These are phyloP conservation scores for Bradysia coprophila DNA, from an alignment of 1,140 invertebrate genomes.

Conservation along the genomic window DNA sequence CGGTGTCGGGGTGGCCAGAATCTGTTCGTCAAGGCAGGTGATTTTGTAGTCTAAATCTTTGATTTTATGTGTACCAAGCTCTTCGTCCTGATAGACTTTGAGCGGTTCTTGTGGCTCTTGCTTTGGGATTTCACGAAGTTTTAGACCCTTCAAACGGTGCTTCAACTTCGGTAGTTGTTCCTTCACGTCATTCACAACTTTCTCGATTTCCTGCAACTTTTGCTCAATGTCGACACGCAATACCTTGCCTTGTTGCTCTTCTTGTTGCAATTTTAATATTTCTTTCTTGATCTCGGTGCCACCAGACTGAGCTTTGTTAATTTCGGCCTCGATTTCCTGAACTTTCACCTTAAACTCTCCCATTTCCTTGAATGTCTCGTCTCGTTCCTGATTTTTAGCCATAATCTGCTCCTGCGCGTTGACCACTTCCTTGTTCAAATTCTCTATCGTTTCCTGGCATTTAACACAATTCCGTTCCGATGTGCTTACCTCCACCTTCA, in stretches of 20 bases:
- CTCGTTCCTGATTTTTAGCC: constrained; percentile 36
- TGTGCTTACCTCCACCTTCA: constrained; percentile 69
- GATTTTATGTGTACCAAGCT: constrained; percentile 38
- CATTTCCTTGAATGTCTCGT: constrained; percentile 34
- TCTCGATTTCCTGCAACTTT: constrained; percentile 43
- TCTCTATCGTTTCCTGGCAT: constrained; percentile 44
- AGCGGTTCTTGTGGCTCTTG: constrained; percentile 31
- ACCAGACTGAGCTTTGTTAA: constrained; percentile 30
- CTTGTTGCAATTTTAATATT: constrained; percentile 33
- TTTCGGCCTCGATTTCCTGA: constrained; percentile 26
- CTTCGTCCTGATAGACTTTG: constrained; percentile 39
- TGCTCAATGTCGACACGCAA: constrained; percentile 59
- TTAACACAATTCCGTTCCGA: constrained; percentile 61
- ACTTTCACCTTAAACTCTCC: constrained; percentile 18
- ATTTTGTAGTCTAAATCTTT: constrained; percentile 44
- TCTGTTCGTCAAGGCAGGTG: constrained; percentile 37
- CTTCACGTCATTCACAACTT: constrained; percentile 41
- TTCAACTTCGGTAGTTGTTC: constrained; percentile 30
- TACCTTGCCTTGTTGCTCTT: constrained; percentile 47
- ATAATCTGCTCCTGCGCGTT: constrained; percentile 37
- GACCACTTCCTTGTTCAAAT: constrained; percentile 48
- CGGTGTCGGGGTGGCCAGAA: constrained; percentile 48
- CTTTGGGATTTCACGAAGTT: constrained; percentile 48
- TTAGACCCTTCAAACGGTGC: constrained; percentile 34
- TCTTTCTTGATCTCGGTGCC: constrained; percentile 38